phyloP scores from a whole-genome alignment of 2,888 invertebrate species.

The Bellardia pandia region DNA sequence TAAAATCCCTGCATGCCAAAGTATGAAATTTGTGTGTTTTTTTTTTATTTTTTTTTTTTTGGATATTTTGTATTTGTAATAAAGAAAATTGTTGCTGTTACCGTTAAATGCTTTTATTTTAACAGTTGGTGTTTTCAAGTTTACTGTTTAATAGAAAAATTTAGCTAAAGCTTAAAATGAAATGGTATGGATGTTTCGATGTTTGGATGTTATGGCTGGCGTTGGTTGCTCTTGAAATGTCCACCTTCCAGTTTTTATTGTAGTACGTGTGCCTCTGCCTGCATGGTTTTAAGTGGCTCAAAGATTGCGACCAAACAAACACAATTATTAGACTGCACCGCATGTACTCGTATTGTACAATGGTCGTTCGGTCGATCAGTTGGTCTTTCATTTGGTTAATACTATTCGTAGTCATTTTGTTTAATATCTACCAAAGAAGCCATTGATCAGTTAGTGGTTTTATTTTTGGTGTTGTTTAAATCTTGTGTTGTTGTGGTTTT shows the following conservation, averaged over 20 bases:
- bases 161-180: constrained; percentile 48
- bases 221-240: constrained; percentile 70
- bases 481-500: constrained; percentile 47
- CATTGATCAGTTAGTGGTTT: constrained; percentile 67
- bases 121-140: constrained; percentile 58
- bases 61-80: constrained; percentile 32
- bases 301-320: constrained; percentile 62
- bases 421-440: constrained; percentile 45
- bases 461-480: constrained; percentile 25
- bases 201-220: constrained; percentile 14
- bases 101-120: constrained; percentile 63
- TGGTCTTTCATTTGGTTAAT: constrained; percentile 2
- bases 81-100: constrained; percentile 67
- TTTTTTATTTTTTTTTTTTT: constrained; percentile 19
- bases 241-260: constrained; percentile 68
- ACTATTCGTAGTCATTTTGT: constrained; percentile 33
- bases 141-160: constrained; percentile 53
- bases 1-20: constrained; percentile 69
- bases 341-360: constrained; percentile 22
- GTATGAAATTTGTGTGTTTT: neutral
- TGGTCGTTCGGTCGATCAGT: constrained; percentile 22
- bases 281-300: constrained; percentile 58
- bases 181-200: constrained; percentile 28
- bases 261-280: constrained; percentile 38
- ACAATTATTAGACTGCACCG: constrained; percentile 49